Conservation (phyloP, 2,113 vertebrate species). For the Myrmecobius fasciatus region DNA sequence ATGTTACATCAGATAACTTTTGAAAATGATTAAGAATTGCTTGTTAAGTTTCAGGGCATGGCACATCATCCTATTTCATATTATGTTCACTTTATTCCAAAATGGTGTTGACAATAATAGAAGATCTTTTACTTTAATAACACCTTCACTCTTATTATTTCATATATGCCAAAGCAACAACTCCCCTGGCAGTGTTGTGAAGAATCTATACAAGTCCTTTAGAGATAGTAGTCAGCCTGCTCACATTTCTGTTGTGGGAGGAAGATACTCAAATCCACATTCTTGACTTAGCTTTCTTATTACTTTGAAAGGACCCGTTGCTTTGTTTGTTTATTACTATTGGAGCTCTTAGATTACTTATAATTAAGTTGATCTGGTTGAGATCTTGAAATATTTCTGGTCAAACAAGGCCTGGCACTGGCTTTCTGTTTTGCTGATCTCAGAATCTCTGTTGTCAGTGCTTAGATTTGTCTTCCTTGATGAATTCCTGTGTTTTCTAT, state of each 20-base stretch:
- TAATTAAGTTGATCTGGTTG: slow-evolving; percentile 80
- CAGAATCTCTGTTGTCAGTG: slow-evolving; percentile 69
- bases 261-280: slow-evolving; percentile 85
- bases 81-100: slow-evolving; percentile 87
- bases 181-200: slow-evolving; percentile 83
- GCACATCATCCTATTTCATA: slow-evolving; percentile 82
- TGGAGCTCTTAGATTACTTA: slow-evolving; percentile 84
- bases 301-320: slow-evolving; percentile 69
- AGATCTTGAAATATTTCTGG: slow-evolving; percentile 84
- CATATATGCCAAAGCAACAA: slow-evolving; percentile 86
- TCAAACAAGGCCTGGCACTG: slow-evolving; percentile 73
- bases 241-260: slow-evolving; percentile 89
- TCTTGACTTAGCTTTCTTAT: slow-evolving; percentile 57
- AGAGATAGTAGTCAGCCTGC: slow-evolving; percentile 88
- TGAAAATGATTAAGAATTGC: slow-evolving; percentile 93
- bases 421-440: slow-evolving; percentile 29
- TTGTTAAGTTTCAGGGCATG: slow-evolving; percentile 84
- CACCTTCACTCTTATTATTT: slow-evolving; percentile 69
- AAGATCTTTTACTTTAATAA: slow-evolving; percentile 87
- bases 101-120: slow-evolving; percentile 88
- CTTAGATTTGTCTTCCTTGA: slow-evolving; percentile 59
- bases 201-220: slow-evolving; percentile 86
- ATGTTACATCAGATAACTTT: slow-evolving; percentile 91
- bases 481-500: slow-evolving; percentile 65
- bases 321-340: slow-evolving; percentile 79